phyloP scores from a whole-genome alignment of 2,797 vertebrate genomes.

The Malurus splendens region DNA sequence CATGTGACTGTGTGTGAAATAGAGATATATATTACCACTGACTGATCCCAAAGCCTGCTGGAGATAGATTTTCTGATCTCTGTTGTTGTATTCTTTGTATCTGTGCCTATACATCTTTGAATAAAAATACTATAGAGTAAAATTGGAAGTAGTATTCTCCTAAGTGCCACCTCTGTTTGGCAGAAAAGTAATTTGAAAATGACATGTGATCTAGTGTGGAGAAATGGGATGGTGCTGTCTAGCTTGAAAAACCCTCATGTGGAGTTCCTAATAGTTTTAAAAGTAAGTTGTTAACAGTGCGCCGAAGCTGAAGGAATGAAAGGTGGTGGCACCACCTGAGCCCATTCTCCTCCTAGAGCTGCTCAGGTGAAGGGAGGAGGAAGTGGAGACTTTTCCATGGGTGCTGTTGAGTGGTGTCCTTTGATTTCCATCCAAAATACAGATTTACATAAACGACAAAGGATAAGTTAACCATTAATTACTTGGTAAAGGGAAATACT shows the following conservation, averaged over 20 bases:
- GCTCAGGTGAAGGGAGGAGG: neutral
- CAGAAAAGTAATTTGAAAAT: neutral
- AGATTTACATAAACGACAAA: neutral
- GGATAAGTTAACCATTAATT: neutral
- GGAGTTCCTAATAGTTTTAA: neutral
- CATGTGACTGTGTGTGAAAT: neutral
- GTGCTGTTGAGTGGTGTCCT: neutral
- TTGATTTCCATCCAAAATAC: neutral
- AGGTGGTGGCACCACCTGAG: rapidly evolving
- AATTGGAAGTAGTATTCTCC: neutral
- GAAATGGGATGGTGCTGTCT: neutral
- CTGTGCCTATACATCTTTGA: neutral
- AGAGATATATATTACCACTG: neutral
- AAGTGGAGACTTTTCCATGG: neutral
- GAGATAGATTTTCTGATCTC: neutral
- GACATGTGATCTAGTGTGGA: rapidly evolving
- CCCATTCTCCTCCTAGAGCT: neutral
- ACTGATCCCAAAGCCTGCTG: neutral
- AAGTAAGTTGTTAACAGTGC: neutral
- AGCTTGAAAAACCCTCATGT: rapidly evolving
- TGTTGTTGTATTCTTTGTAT: neutral
- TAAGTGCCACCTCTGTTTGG: neutral
- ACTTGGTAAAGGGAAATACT: neutral
- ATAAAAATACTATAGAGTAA: neutral
- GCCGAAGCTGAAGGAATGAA: neutral